Base-by-base conservation (phyloP, 2,888 invertebrate genomes). In the Hypolimnas misippus region DNA sequence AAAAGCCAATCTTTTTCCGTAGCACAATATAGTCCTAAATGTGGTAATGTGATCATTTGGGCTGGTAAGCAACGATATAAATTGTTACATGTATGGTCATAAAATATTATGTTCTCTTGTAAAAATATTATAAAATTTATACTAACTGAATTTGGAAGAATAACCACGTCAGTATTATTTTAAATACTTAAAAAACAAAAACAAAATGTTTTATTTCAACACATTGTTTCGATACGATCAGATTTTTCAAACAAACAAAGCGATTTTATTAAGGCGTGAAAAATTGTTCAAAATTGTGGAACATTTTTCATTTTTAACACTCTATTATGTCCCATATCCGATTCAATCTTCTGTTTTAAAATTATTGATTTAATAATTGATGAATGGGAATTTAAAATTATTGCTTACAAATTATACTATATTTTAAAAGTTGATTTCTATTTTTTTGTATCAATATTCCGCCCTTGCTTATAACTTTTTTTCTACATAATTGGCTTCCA, bases 191-290 rank as follows among this genome's bases (percentile, higher is more conserved):
- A 12, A 19, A 3, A 5, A 44, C 42, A 44, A 44, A 5, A 44
- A 1, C n/a, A 19, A 42, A 17, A 19, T 19, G 10, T 4, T 19
- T 12, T 12, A 12, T 21, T 3, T 17, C 12, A 19, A 44, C 19
- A 21, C 10, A 44, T 44, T 19, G 21, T n/a, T 19, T 21, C 21
- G 12, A 44, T 21, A 21, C 5, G 5, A 12, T 40, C 40, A 7
- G 17, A 21, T 35, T 21, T 38, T 25, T 21, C 29, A 10, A 17
- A 33, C 52, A 50, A 57, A 58, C 51, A 58, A 59, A 59, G 33
- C 19, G 59, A 44, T 59, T 53, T 44, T 42, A 17, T 19, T 14
- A 53, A 59, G 14, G 57, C 51, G 44, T 53, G 42, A 58, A 52
- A 52, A 25, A 25, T 59, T 52, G 44, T 19, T 5, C 5, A 1